Evolutionary conservation across 53 echinoderm and acorn worm species (phyloP).

Genomic region (Holothuria scabra): DNA sequence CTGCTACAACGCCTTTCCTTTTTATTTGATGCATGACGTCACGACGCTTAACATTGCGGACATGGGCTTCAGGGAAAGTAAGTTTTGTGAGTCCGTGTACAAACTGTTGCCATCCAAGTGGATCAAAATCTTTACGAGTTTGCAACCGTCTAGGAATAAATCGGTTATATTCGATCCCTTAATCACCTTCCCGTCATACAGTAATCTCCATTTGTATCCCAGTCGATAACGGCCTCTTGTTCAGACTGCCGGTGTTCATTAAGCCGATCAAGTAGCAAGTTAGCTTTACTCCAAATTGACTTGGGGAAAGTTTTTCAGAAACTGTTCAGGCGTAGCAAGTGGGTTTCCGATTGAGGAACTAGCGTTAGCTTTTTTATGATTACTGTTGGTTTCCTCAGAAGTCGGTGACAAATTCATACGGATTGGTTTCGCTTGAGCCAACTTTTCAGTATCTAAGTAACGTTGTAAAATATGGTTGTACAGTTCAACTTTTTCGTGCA

Average conservation of each 20-base stretch:
- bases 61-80: slow-evolving; percentile 42
- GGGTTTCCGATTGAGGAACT: neutral
- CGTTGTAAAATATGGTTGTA: slow-evolving; percentile 38
- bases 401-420: neutral
- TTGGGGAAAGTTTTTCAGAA: slow-evolving; percentile 38
- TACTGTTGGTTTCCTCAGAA: neutral
- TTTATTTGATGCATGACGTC: slow-evolving; percentile 1
- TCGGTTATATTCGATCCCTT: slow-evolving; percentile 49
- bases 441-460: slow-evolving; percentile 1
- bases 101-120: slow-evolving; percentile 53
- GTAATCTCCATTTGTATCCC: slow-evolving; percentile 41
- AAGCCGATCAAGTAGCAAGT: neutral
- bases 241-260: neutral
- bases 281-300: slow-evolving; percentile 32
- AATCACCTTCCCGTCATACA: slow-evolving; percentile 21
- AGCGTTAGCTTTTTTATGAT: neutral
- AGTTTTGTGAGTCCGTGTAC: slow-evolving; percentile 37
- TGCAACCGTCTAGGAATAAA: slow-evolving; percentile 50
- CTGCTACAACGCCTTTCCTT: no score
- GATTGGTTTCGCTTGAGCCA: no score
- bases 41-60: slow-evolving; percentile 25
- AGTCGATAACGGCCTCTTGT: slow-evolving; percentile 11
- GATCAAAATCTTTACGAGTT: slow-evolving; percentile 36
- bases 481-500: slow-evolving; percentile 24
- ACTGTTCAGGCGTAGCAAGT: neutral